These are phyloP conservation scores for Petrocephalus microphthalmus DNA, from an alignment of 2,113 vertebrate species.

Conservation along the genomic window DNA sequence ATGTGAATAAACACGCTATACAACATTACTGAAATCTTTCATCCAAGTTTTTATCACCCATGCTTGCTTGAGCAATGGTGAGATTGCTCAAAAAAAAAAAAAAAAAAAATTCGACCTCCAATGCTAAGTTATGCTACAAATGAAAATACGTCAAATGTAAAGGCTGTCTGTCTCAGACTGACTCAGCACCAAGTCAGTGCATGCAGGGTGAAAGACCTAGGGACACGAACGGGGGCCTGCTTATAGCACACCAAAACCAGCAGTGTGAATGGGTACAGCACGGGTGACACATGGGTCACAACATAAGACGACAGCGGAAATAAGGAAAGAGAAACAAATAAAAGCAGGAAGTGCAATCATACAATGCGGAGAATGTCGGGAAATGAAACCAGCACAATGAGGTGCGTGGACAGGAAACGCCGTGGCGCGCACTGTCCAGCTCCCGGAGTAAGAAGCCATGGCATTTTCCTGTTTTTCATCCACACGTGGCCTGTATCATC, in stretches of 20 bases:
- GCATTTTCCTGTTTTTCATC: conserved; percentile 9
- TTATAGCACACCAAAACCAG: background rate
- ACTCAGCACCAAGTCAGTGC: background rate
- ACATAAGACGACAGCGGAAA: conserved; percentile 48
- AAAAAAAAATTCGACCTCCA: too few relatives aligned
- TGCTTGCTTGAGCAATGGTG: background rate
- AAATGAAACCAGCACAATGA: conserved; percentile 25
- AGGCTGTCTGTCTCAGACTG: background rate
- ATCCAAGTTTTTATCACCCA: background rate
- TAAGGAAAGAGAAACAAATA: conserved; percentile 36
- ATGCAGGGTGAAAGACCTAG: background rate
- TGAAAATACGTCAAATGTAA: background rate
- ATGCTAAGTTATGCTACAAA: background rate
- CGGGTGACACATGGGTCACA: conserved; percentile 42
- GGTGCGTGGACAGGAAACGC: background rate
- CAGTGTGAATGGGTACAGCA: background rate
- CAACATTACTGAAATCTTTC: background rate
- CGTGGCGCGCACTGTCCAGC: background rate
- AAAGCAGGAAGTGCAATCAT: conserved; percentile 28
- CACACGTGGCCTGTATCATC: background rate
- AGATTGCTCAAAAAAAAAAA: background rate
- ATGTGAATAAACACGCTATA: background rate
- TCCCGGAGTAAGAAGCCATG: background rate
- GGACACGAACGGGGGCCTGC: background rate
- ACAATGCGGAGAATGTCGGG: conserved; percentile 18